These are phyloP conservation scores for Ptychoptera contaminata DNA, from an alignment of 2,888 invertebrate genomes.

Conservation along the genomic window DNA sequence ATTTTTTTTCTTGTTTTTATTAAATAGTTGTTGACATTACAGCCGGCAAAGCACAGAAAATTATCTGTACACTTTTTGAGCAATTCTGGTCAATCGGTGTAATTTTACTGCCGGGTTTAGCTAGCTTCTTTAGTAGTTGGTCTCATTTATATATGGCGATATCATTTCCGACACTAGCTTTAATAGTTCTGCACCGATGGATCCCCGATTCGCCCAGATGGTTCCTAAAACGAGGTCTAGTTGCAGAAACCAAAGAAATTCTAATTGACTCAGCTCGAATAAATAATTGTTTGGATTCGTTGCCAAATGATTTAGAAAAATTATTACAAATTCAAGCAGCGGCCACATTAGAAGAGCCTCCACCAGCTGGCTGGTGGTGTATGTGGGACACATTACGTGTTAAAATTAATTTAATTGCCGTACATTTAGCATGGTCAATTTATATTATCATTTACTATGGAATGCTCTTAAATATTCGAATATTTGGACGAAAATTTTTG, in stretches of 20 bases:
- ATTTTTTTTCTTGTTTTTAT: conserved; percentile 1
- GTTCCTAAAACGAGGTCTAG: conserved; percentile 30
- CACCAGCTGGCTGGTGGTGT: conserved; percentile 28
- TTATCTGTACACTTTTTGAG: conserved; percentile 29
- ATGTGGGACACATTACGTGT: conserved; percentile 29
- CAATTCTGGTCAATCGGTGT: conserved; percentile 35
- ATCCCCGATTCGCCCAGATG: conserved; percentile 34
- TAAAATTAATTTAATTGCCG: conserved; percentile 24
- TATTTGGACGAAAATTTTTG: conserved; percentile 31
- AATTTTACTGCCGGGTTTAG: conserved; percentile 31
- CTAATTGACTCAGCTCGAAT: conserved; percentile 25
- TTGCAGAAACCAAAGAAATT: conserved; percentile 28
- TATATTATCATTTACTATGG: conserved; percentile 33
- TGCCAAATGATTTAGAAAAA: neutral
- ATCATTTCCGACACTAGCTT: conserved; percentile 30
- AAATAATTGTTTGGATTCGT: conserved; percentile 24
- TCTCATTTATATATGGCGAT: conserved; percentile 32
- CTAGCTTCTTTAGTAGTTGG: conserved; percentile 32
- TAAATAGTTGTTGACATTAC: conserved; percentile 30
- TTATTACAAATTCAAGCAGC: conserved; percentile 25
- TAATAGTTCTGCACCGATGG: conserved; percentile 29
- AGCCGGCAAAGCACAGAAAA: conserved; percentile 28
- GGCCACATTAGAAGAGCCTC: conserved; percentile 25
- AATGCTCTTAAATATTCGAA: conserved; percentile 32
- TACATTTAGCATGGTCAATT: conserved; percentile 29